Evolutionary conservation across 1,140 invertebrate genomes (phyloP).

Genomic region (Drosophila virilis): DNA sequence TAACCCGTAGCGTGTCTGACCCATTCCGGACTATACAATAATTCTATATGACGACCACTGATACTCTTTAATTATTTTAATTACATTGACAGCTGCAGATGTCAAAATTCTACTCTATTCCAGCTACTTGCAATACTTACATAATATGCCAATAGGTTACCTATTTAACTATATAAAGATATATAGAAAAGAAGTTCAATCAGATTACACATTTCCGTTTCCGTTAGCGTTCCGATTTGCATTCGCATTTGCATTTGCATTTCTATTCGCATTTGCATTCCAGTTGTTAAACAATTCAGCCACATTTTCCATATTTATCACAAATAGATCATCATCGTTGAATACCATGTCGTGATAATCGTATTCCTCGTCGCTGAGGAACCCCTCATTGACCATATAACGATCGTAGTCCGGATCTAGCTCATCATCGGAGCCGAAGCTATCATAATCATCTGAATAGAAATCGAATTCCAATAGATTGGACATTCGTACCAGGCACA

Average conservation of each 20-base stretch:
- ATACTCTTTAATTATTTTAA: not conserved
- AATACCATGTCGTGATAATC: not conserved
- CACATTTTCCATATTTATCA: not conserved
- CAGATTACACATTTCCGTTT: not conserved
- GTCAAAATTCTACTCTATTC: not conserved
- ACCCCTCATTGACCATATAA: conserved; percentile 11
- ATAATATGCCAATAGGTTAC: not conserved
- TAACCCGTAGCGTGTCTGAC: no score
- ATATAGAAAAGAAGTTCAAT: not conserved
- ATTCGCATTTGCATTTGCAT: not conserved
- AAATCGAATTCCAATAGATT: conserved; percentile 25
- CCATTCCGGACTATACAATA: not conserved
- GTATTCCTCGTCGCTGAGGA: conserved; percentile 30
- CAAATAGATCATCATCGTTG: conserved; percentile 8
- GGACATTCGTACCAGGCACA: conserved; percentile 9
- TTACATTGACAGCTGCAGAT: not conserved
- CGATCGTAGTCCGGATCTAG: conserved; percentile 23
- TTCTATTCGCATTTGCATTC: not conserved
- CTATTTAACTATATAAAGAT: not conserved
- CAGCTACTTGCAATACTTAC: not conserved
- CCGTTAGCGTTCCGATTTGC: not conserved
- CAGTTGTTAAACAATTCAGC: conserved; percentile 1
- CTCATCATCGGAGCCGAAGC: conserved; percentile 29
- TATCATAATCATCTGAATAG: conserved; percentile 15
- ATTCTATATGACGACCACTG: no score